Evolutionary conservation across 92 coral and sea anemone species (phyloP).

Genomic region (Meandrina meandrites): DNA sequence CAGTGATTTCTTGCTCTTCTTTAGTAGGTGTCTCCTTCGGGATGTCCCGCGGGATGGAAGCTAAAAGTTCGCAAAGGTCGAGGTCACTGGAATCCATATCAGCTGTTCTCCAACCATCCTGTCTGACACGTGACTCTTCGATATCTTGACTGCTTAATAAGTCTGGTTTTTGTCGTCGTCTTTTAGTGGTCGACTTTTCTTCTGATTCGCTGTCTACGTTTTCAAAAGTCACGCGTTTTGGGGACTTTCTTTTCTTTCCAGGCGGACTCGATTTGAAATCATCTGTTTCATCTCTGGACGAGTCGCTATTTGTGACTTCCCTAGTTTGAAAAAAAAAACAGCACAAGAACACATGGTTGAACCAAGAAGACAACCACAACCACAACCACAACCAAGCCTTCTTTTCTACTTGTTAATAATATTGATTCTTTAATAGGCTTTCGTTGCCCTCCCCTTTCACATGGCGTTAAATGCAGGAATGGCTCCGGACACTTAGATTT

Average conservation of each 20-base stretch:
- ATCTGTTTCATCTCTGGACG: conserved; percentile 53
- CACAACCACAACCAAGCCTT: no score
- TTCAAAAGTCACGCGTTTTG: conserved; percentile 81
- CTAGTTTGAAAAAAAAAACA: neutral
- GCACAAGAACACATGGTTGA: neutral
- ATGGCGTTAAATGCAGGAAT: no score
- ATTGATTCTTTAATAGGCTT: neutral
- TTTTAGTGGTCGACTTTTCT: conserved; percentile 16
- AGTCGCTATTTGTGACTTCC: conserved; percentile 37
- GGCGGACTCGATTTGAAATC: conserved; percentile 30
- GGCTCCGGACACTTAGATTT: no score
- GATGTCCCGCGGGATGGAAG: conserved; percentile 73
- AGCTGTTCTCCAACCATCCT: conserved; percentile 12
- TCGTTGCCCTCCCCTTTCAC: no score
- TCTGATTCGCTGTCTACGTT: conserved; percentile 57
- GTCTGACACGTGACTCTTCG: neutral
- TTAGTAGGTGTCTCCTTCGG: conserved; percentile 51
- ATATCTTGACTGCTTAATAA: neutral
- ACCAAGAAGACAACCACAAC: neutral
- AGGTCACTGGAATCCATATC: conserved; percentile 61
- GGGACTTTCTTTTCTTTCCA: conserved; percentile 54
- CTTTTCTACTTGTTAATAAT: no score
- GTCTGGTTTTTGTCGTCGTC: conserved; percentile 26
- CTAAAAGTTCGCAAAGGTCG: conserved; percentile 76
- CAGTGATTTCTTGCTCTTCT: conserved; percentile 67